Percentiles rank a stretch among this genome's conserved stretches.
Evolutionary conservation across 2,888 invertebrate genomes (phyloP).

Genomic region (Latrodectus elegans): DNA sequence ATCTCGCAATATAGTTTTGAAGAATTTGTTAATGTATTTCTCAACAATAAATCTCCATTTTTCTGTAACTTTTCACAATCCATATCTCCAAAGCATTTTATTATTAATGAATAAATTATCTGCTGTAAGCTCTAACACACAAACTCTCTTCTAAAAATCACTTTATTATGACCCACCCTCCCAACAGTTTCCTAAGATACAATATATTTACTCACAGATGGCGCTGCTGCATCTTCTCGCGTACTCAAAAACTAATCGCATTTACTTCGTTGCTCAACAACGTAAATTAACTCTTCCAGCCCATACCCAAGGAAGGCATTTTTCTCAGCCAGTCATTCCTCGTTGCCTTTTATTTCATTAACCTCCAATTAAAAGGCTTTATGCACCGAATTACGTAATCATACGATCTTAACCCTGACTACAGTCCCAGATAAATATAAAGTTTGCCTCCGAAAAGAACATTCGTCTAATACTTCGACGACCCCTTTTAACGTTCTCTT

Average conservation of each 20-base stretch:
- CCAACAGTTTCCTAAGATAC: not conserved
- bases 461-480: conserved; percentile 36
- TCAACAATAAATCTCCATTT: too few relatives aligned
- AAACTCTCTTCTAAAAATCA: too few relatives aligned
- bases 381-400: conserved; percentile 40
- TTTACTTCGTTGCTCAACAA: conserved; percentile 11
- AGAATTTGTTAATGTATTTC: too few relatives aligned
- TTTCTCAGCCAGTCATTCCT: conserved; percentile 26
- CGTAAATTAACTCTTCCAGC: conserved; percentile 42
- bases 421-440: not conserved
- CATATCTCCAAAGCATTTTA: too few relatives aligned
- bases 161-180: too few relatives aligned
- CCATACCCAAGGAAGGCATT: conserved; percentile 24
- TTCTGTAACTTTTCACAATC: too few relatives aligned
- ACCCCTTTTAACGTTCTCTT: conserved; percentile 35
- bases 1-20: too few relatives aligned
- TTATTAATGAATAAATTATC: too few relatives aligned
- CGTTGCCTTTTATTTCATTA: conserved; percentile 52
- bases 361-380: conserved; percentile 40
- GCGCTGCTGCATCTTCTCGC: not conserved
- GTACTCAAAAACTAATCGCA: conserved; percentile 48
- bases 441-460: conserved; percentile 19
- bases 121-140: too few relatives aligned
- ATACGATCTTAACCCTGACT: not conserved
- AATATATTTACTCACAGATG: not conserved